Conservation (phyloP, 1,140 invertebrate species). For the Dendrolimus kikuchii region DNA sequence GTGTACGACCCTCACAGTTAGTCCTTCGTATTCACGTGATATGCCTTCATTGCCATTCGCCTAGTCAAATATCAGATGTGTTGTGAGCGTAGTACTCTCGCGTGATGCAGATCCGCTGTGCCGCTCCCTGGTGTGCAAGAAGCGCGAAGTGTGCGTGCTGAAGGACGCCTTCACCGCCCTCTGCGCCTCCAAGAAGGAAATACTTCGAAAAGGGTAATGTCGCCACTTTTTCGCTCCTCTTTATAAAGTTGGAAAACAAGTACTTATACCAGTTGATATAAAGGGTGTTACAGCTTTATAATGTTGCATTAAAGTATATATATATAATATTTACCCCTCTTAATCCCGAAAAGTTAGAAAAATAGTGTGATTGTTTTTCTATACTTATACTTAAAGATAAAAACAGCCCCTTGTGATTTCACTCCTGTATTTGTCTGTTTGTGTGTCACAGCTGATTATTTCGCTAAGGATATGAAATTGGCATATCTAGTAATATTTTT, state of each 20-base stretch:
- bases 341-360: background rate
- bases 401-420: too few species aligned
- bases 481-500: too few species aligned
- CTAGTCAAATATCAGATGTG: background rate
- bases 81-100: background rate
- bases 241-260: too few species aligned
- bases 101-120: slow-evolving; percentile 83
- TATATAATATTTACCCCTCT: too few species aligned
- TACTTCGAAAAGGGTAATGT: slow-evolving; percentile 85
- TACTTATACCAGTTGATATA: too few species aligned
- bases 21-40: slow-evolving; percentile 12
- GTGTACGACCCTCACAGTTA: slow-evolving; percentile 55
- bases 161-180: slow-evolving; percentile 90
- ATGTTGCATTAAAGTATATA: background rate
- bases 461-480: too few species aligned
- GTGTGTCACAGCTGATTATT: too few species aligned
- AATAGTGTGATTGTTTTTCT: too few species aligned
- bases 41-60: background rate
- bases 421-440: too few species aligned
- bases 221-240: background rate
- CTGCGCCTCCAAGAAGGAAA: slow-evolving; percentile 89
- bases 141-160: slow-evolving; percentile 89
- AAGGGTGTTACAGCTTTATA: too few species aligned
- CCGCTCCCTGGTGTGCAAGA: slow-evolving; percentile 88
- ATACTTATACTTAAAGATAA: too few species aligned